A percentile compares a stretch with the other conserved stretches of the same genome.
phyloP scores from a whole-genome alignment of 2,888 invertebrate genomes.

The Vannuccia rotundouncinata region DNA sequence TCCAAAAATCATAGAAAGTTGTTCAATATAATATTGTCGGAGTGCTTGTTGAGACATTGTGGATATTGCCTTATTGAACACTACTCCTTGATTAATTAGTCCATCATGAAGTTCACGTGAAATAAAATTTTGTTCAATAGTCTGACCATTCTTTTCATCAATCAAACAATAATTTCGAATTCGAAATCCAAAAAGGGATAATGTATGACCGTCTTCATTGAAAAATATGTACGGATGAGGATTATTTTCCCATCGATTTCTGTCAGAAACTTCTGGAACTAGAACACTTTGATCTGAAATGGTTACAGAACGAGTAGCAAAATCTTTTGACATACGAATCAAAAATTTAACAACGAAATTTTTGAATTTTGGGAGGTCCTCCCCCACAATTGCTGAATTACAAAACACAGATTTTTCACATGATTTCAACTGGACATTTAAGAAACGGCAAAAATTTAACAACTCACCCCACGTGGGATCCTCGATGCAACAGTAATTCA shows the following conservation, averaged over 20 bases:
- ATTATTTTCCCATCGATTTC: slow-evolving; percentile 27
- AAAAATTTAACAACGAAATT: slow-evolving; percentile 47
- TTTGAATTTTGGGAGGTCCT: slow-evolving; percentile 45
- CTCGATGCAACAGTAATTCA: slow-evolving; percentile 43
- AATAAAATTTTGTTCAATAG: background rate
- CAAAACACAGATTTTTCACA: slow-evolving; percentile 46
- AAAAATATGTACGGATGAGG: slow-evolving; percentile 37
- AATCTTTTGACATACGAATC: slow-evolving; percentile 48
- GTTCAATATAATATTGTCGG: background rate
- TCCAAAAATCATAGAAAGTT: background rate
- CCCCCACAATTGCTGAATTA: slow-evolving; percentile 39
- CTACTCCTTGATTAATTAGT: background rate
- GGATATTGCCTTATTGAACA: background rate
- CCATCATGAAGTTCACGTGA: background rate
- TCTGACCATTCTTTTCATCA: background rate
- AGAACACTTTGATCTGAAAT: slow-evolving; percentile 45
- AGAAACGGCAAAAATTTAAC: slow-evolving; percentile 47
- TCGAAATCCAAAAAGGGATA: slow-evolving; percentile 2
- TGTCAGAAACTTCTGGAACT: background rate
- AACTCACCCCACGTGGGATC: slow-evolving; percentile 47
- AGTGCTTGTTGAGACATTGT: background rate
- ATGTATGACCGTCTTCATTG: background rate
- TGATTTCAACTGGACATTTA: slow-evolving; percentile 46
- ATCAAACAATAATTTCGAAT: background rate
- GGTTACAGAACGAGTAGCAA: slow-evolving; percentile 46